These are phyloP conservation scores for Sycon ciliatum DNA, from an alignment of 37 sponge, comb jelly and placozoan genomes.

Conservation along the genomic window DNA sequence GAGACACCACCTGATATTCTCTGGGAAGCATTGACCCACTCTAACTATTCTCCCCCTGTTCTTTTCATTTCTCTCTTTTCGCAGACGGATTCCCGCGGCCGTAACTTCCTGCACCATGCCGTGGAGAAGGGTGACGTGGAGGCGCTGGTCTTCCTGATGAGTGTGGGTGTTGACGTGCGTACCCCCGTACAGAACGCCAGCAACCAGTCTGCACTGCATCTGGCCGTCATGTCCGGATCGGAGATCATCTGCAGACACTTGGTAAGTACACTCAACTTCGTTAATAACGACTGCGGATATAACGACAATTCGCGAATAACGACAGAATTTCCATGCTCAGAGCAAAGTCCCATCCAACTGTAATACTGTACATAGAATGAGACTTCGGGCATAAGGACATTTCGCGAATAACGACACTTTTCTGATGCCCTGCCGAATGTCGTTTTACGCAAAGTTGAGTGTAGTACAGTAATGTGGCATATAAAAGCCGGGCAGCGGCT, in stretches of 20 bases:
- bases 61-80: neutral
- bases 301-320: no score
- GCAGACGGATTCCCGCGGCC: conserved; percentile 63
- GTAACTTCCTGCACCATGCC: conserved; percentile 79
- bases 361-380: no score
- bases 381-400: no score
- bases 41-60: neutral
- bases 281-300: no score
- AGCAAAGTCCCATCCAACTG: no score
- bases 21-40: no score
- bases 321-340: no score
- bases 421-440: no score
- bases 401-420: no score
- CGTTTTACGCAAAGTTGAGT: no score
- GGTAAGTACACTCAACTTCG: no score
- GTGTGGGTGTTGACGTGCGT: conserved; percentile 73
- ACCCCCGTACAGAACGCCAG: conserved; percentile 60
- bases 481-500: neutral
- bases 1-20: no score
- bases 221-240: conserved; percentile 67
- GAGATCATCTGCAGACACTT: conserved; percentile 80
- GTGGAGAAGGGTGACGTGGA: conserved; percentile 66
- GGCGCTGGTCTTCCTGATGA: conserved; percentile 70
- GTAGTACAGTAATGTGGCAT: neutral
- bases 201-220: conserved; percentile 71